phyloP scores from a whole-genome alignment of 2,113 vertebrate species.

The Xyrauchen texanus region DNA sequence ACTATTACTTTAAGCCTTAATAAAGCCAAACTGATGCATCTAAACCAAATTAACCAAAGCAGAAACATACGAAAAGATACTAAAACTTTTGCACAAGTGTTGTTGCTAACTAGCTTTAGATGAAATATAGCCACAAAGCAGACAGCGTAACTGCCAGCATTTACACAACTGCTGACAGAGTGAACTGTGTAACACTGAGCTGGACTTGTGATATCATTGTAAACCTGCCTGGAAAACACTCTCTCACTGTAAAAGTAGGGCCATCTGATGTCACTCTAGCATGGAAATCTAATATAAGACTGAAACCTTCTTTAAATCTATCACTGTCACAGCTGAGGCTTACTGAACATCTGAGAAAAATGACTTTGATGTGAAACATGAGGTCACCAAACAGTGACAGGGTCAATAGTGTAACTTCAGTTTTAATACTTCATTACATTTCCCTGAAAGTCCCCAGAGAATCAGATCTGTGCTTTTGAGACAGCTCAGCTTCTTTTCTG shows the following conservation, averaged over 20 bases:
- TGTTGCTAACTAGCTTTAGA: neutral
- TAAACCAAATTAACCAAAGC: too few species aligned
- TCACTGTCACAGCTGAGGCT: neutral
- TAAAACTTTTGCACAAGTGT: neutral
- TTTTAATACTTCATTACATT: too few species aligned
- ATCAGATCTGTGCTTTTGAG: conserved; percentile 16
- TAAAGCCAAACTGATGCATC: too few species aligned
- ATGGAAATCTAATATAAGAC: conserved; percentile 19
- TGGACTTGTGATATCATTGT: conserved; percentile 14
- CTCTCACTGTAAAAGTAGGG: neutral
- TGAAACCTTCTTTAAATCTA: neutral
- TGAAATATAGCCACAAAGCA: neutral
- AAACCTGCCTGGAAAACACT: conserved; percentile 15
- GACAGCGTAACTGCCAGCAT: conserved; percentile 6
- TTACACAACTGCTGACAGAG: conserved; percentile 5
- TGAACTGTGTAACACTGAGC: conserved; percentile 10
- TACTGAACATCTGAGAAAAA: neutral
- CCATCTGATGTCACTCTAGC: conserved; percentile 24
- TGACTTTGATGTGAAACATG: conserved; percentile 25
- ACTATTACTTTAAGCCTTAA: too few species aligned
- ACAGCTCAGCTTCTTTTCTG: neutral
- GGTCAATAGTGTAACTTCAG: conserved; percentile 28
- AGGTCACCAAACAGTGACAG: conserved; percentile 34
- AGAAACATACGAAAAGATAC: neutral
- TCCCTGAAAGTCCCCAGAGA: conserved; percentile 25